Base-by-base conservation (phyloP, 2,113 vertebrate genomes). In the Nothobranchius kuhntae region DNA sequence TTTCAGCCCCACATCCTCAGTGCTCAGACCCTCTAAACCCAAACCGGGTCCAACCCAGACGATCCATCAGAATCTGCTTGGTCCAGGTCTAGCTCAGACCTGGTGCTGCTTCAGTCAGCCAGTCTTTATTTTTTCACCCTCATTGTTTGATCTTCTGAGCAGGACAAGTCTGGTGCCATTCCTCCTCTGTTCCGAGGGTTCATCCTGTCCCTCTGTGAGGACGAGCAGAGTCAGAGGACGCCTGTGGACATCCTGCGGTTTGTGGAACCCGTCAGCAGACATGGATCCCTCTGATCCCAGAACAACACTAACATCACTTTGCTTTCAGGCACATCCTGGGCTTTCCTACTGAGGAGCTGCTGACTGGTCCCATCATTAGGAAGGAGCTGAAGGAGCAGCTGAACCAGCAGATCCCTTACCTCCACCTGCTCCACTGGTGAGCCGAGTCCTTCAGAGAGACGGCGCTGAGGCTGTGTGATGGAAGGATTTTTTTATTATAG, bases 341-440 rank as follows among this genome's bases (percentile, higher is more conserved):
- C 73, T 91, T 96, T 69, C 92, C 95, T 56, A 89, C 91, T 53
- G 91, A 92, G 26, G 89, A 94, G 78, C 88, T 96, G 47, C 93
- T 94, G 75, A 84, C 73, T 68, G 88, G 93, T 2, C 90, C 91
- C 13, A 71, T 92, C 66, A 86, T 93, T 80, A 96, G 90, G 81
- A 93, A 89, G 53, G 84, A 94, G 53, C 90, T 95, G 61, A 91
- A 93, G 73, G 92, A 95, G 69, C 92, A 94, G 56, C 74, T 93
- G 51, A 83, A 79, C 54, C 90, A 91, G 71, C 97, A 98, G 91
- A 93, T 89, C 63, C 92, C 96, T 0, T 95, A 94, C 86, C 91
- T 99, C 15, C 96, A 96, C 90, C 94, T 98, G 52, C 88, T 96
- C 11, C 95, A 97, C 89, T 96, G 96, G 97, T 99, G 48, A 17